Evolutionary conservation across 2,888 invertebrate species (phyloP).

Genomic region (Exocentrus adspersus): DNA sequence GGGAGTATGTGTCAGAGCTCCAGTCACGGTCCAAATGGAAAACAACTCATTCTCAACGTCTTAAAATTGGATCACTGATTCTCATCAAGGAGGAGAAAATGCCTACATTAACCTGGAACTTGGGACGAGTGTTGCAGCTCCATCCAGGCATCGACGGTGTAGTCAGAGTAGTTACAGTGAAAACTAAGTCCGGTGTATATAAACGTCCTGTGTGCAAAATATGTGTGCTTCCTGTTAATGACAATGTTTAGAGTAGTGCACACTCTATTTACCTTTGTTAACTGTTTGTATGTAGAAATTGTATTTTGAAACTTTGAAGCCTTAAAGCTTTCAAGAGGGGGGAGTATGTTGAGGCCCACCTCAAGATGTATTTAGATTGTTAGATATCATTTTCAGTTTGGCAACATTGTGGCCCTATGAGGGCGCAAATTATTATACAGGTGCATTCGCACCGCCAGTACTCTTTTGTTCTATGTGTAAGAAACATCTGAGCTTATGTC

Average conservation of each 20-base stretch:
- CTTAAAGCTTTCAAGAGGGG: conserved; percentile 17
- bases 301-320: no score
- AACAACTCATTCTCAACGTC: neutral
- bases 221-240: neutral
- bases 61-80: neutral
- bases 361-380: no score
- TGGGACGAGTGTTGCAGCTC: neutral
- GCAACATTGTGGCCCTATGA: no score
- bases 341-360: conserved; percentile 4
- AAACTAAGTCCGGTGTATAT: neutral
- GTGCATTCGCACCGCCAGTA: no score
- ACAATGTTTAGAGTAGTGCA: no score
- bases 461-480: no score
- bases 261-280: no score
- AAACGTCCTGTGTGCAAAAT: neutral
- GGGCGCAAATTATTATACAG: no score
- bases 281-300: no score
- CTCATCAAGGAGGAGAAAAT: neutral
- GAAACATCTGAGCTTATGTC: no score
- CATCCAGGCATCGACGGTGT: neutral
- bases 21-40: neutral
- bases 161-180: neutral
- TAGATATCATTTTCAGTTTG: no score
- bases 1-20: no score
- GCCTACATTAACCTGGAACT: neutral